Percentiles rank a stretch among this genome's conserved stretches.
Evolutionary conservation across 2,797 vertebrate genomes (phyloP).

Genomic region (Anabas testudineus): DNA sequence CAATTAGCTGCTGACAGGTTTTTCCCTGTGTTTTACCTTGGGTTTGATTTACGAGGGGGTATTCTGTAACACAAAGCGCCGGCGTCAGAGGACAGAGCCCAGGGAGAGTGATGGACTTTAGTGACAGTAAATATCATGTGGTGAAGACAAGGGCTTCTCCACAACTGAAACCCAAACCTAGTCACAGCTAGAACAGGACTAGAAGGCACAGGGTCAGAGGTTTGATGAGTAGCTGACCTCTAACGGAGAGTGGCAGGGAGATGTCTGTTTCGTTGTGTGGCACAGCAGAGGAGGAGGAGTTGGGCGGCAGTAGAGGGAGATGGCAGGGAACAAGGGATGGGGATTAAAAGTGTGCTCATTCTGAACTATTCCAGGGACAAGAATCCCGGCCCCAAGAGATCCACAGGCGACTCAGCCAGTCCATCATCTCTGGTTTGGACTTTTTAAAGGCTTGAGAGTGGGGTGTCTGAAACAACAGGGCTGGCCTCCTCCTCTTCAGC

Average conservation of each 20-base stretch:
- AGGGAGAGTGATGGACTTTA: slow-evolving; percentile 48
- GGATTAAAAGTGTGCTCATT: slow-evolving; percentile 86
- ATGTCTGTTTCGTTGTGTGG: slow-evolving; percentile 54
- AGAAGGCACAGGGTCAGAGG: slow-evolving; percentile 28
- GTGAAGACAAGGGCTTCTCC: slow-evolving; percentile 60
- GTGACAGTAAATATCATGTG: slow-evolving; percentile 57
- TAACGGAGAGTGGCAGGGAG: slow-evolving; percentile 39
- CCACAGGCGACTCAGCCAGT: slow-evolving; percentile 57
- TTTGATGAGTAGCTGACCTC: slow-evolving; percentile 55
- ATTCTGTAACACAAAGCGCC: slow-evolving; percentile 53
- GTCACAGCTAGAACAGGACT: slow-evolving; percentile 20
- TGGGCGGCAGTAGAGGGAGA: slow-evolving; percentile 47
- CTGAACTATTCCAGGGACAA: slow-evolving; percentile 88
- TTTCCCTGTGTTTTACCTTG: slow-evolving; percentile 33
- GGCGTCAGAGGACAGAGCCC: slow-evolving; percentile 27
- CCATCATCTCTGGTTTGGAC: slow-evolving; percentile 73
- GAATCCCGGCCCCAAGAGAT: slow-evolving; percentile 81
- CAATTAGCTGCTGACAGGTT: slow-evolving; percentile 66
- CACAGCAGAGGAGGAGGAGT: slow-evolving; percentile 19
- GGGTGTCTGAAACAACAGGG: slow-evolving; percentile 70
- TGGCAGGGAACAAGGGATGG: slow-evolving; percentile 75
- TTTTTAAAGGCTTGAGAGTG: slow-evolving; percentile 76
- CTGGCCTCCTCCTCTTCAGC: slow-evolving; percentile 74
- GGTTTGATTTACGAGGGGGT: slow-evolving; percentile 68
- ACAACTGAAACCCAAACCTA: slow-evolving; percentile 46